These are phyloP conservation scores for Xestia sexstrigata DNA, from an alignment of 2,888 invertebrate species.

Conservation along the genomic window DNA sequence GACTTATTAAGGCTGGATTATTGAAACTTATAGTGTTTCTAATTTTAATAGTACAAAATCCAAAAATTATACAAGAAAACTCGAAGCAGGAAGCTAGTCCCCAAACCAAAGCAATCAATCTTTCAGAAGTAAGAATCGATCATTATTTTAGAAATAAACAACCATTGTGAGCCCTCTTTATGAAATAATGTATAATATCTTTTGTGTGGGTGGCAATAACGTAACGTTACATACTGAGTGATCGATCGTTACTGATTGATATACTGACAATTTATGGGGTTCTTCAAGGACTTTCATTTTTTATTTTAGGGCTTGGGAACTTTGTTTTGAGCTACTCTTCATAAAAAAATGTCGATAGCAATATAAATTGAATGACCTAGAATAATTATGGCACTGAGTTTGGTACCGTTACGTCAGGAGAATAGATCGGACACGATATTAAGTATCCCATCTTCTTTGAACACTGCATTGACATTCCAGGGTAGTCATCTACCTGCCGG, in stretches of 20 bases:
- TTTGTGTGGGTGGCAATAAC: constrained; percentile 41
- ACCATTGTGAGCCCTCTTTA: constrained; percentile 43
- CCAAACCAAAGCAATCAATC: constrained; percentile 54
- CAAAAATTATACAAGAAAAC: neutral
- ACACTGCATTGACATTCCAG: neutral
- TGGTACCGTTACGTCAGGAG: neutral
- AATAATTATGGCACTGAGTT: neutral
- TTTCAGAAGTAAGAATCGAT: constrained; percentile 54
- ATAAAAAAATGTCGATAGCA: neutral
- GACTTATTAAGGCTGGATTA: neutral
- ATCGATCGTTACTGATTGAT: constrained; percentile 52
- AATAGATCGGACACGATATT: neutral
- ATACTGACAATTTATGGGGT: constrained; percentile 21
- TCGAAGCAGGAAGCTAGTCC: neutral
- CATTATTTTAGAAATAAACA: constrained; percentile 60
- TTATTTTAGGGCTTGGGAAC: constrained; percentile 1
- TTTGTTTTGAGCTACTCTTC: neutral
- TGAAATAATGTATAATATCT: constrained; percentile 54
- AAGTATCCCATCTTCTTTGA: neutral
- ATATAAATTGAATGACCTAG: neutral
- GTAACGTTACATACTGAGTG: constrained; percentile 37
- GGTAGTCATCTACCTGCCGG: too few relatives aligned
- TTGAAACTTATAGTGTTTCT: neutral
- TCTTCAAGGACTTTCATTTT: constrained; percentile 3
- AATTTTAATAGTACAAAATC: neutral